These are phyloP conservation scores for Hippocampus zosterae DNA, from an alignment of 2,113 vertebrate genomes.

Conservation along the genomic window DNA sequence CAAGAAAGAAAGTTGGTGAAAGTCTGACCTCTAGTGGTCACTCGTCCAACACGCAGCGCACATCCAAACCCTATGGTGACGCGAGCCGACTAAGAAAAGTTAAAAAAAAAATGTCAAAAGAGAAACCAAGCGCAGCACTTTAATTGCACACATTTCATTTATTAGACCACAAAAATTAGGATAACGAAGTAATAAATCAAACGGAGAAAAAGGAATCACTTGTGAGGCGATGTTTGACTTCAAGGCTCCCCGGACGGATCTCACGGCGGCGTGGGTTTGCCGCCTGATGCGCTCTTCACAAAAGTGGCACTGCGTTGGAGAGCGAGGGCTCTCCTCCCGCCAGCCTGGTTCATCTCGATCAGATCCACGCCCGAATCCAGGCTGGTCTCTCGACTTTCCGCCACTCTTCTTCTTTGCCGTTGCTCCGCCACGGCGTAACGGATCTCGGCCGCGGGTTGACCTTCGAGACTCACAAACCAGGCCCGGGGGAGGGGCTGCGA, in stretches of 20 bases:
- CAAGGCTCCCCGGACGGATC: neutral
- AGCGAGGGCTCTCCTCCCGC: conserved; percentile 54
- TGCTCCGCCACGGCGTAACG: conserved; percentile 82
- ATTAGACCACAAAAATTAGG: neutral
- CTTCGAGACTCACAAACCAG: conserved; percentile 90
- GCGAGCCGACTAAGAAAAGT: neutral
- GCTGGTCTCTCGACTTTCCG: conserved; percentile 84
- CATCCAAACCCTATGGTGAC: neutral
- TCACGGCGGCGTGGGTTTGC: conserved; percentile 55
- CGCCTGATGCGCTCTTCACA: conserved; percentile 74
- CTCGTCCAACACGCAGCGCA: neutral
- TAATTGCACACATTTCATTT: neutral
- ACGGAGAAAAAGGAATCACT: neutral
- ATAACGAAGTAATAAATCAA: neutral
- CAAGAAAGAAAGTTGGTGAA: conserved; percentile 8
- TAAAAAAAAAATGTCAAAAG: neutral
- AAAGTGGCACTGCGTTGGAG: conserved; percentile 84
- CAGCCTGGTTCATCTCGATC: conserved; percentile 76
- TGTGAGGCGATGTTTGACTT: no score
- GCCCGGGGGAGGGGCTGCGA: conserved; percentile 81
- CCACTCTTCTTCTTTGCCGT: conserved; percentile 75
- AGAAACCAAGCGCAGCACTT: neutral
- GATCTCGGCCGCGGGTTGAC: conserved; percentile 84
- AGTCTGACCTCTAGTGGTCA: conserved; percentile 40
- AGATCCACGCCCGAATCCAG: conserved; percentile 91